Percentiles rank a stretch among this genome's conserved stretches.
Conservation (phyloP, 2,797 vertebrate genomes). For the Geotrypetes seraphini region DNA sequence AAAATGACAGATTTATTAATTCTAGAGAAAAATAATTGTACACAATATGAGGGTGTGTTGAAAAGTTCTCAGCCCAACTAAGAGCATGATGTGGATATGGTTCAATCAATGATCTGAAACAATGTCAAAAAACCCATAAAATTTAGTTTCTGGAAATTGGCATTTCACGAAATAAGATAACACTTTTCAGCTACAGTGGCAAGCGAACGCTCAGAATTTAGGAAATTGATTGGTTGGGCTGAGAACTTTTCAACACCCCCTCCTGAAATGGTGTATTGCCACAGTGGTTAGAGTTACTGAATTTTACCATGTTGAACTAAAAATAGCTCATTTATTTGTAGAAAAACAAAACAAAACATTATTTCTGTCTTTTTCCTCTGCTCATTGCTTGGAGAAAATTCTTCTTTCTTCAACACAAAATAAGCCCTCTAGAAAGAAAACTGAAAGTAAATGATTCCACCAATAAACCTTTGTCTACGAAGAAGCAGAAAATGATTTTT, state of each 20-base stretch:
- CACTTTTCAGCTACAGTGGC: too few species aligned
- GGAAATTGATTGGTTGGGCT: too few species aligned
- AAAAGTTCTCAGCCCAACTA: too few species aligned
- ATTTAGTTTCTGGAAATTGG: too few species aligned
- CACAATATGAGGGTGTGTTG: too few species aligned
- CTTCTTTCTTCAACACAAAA: constrained; percentile 11
- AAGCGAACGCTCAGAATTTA: too few species aligned
- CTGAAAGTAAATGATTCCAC: constrained; percentile 2
- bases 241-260: too few species aligned
- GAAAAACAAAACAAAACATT: too few species aligned
- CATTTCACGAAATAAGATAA: too few species aligned
- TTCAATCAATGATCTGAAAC: too few species aligned
- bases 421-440: constrained; percentile 17
- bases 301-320: constrained; percentile 16
- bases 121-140: too few species aligned
- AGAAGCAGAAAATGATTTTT: constrained; percentile 22
- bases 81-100: too few species aligned
- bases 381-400: constrained; percentile 26
- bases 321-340: constrained; percentile 13
- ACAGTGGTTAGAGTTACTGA: constrained; percentile 20
- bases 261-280: constrained; percentile 22
- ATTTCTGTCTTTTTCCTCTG: constrained; percentile 18
- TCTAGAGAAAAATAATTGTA: constrained; percentile 33
- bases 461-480: constrained; percentile 14
- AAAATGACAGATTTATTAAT: constrained; percentile 19